phyloP scores from a whole-genome alignment of 2,888 invertebrate genomes.

The Eupithecia subumbrata region DNA sequence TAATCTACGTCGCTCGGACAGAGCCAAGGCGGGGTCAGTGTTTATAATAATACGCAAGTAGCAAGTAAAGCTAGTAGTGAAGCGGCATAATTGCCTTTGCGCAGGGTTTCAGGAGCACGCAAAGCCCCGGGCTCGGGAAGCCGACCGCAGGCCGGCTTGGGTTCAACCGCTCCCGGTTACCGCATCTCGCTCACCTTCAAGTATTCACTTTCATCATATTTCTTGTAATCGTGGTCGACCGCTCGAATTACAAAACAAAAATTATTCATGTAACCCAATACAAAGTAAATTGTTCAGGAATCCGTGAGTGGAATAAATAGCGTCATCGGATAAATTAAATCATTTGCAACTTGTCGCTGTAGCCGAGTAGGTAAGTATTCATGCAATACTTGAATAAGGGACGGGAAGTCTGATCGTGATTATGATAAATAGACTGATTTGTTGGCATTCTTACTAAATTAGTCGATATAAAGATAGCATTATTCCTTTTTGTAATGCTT shows the following conservation, averaged over 20 bases:
- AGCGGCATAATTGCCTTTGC: conserved; percentile 41
- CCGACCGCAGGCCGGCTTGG: conserved; percentile 67
- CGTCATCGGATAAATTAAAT: conserved; percentile 25
- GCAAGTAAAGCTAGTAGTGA: conserved; percentile 38
- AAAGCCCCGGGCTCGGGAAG: conserved; percentile 40
- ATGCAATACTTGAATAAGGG: conserved; percentile 11
- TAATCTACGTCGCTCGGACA: conserved; percentile 27
- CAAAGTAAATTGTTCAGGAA: conserved; percentile 36
- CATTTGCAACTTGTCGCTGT: conserved; percentile 22
- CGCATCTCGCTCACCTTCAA: conserved; percentile 66
- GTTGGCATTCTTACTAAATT: conserved; percentile 7
- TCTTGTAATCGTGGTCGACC: conserved; percentile 48
- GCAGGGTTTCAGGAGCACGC: conserved; percentile 43
- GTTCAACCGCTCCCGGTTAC: conserved; percentile 64
- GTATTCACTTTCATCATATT: conserved; percentile 69
- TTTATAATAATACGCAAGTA: conserved; percentile 38
- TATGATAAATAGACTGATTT: conserved; percentile 21
- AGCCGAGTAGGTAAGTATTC: conserved; percentile 8
- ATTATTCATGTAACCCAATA: conserved; percentile 41
- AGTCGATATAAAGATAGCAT: conserved; percentile 1
- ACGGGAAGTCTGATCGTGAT: conserved; percentile 13
- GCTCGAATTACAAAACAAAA: conserved; percentile 56
- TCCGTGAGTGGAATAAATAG: conserved; percentile 30
- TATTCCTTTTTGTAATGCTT: background rate
- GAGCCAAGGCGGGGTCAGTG: conserved; percentile 27